These are phyloP conservation scores for Clitarchus hookeri DNA, from an alignment of 2,888 invertebrate species.

Conservation along the genomic window DNA sequence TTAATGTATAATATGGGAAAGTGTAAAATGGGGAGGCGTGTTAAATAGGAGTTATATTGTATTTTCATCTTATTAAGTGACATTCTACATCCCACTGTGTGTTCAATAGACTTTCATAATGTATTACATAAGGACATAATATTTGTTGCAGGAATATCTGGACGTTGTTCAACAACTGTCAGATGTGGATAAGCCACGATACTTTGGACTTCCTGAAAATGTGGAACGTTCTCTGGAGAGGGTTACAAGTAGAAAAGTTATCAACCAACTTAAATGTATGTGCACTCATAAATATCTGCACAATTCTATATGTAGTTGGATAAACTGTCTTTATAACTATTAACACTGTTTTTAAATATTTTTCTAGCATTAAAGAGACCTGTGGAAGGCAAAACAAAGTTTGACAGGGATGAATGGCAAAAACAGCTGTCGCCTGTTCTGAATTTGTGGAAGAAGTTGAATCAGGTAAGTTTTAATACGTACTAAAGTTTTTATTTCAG, in stretches of 20 bases:
- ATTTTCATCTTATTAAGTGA: too few relatives aligned
- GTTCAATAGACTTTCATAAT: too few relatives aligned
- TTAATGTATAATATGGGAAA: too few relatives aligned
- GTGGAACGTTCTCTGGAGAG: slow-evolving; percentile 84
- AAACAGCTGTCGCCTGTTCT: slow-evolving; percentile 71
- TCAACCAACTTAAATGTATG: slow-evolving; percentile 65
- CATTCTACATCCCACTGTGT: too few relatives aligned
- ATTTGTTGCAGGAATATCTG: slow-evolving; percentile 63
- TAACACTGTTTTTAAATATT: not conserved
- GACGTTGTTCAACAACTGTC: slow-evolving; percentile 69
- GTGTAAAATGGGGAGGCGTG: too few relatives aligned
- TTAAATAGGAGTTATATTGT: too few relatives aligned
- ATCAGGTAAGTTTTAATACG: slow-evolving; percentile 54
- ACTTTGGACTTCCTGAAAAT: slow-evolving; percentile 85
- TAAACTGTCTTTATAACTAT: not conserved
- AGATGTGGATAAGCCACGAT: slow-evolving; percentile 72
- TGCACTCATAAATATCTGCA: not conserved
- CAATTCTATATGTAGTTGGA: not conserved
- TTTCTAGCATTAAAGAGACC: slow-evolving; percentile 53
- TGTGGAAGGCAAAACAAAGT: slow-evolving; percentile 54
- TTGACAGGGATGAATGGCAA: slow-evolving; percentile 60
- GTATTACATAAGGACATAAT: too few relatives aligned
- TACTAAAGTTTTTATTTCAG: not conserved
- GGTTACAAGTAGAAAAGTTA: slow-evolving; percentile 63
- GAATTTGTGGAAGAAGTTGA: slow-evolving; percentile 81